Base-by-base conservation (phyloP, 2,797 vertebrate species). In the Huso huso region DNA sequence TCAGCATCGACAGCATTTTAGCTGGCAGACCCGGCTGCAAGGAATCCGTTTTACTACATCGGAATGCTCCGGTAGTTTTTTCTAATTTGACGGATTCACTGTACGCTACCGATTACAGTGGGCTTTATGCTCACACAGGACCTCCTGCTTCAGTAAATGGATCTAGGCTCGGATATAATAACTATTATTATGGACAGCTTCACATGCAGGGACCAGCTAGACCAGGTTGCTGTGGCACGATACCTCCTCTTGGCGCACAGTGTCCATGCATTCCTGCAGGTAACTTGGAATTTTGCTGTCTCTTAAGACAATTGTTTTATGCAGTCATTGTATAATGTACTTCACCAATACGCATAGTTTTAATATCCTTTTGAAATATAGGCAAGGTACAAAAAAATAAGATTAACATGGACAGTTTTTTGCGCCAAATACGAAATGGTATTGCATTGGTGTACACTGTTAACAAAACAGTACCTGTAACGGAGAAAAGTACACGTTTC, bases 1-100 rank as follows among this genome's bases (percentile, higher is more conserved):
- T 98, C 87, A 98, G 93, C 87, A 97, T 98, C 81, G 96, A 98
- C 89, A 97, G 92, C 79, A 98, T 98, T 83, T 86, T 97, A 85
- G 95, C 95, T 80, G 92, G 89, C 64, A 88, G 95, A 84, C 93
- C 96, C 82, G 93, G 90, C 86, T 94, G 94, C 80, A 98, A 97
- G 84, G 96, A 96, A 79, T 88, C 95, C 73, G 87, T 92, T 79
- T 81, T 94, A 77, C 86, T 93, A 70, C 91, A 91, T 77, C 88
- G 90, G 71, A 89, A 86, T 84, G 86, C 88, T 48, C 93, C 94
- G 62, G 86, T 95, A 73, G 84, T 95, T 66, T 95, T 96, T 77
- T 90, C 91, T 73, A 79, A 83, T 71, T 86, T 97, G 67, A 73
- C 85, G 74, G 95, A 98, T 79, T 87, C 95, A 50, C 83, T 96